Evolutionary conservation across 2,888 invertebrate species (phyloP), one percentile per base, ranked within the genome.

Genomic region (Camponotus fellah): DNA sequence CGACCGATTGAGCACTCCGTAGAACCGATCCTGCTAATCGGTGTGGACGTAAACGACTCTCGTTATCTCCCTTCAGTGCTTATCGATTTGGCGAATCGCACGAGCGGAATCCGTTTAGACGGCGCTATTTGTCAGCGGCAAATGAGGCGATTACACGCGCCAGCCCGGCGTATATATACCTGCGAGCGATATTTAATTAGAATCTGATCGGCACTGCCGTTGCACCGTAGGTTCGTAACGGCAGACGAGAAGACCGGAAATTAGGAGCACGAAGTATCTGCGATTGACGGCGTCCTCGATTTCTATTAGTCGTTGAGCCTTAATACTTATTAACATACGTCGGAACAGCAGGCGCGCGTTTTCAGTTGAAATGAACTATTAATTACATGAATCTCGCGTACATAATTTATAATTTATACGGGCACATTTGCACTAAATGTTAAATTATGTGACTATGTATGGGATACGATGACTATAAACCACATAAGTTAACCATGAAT

Each of bases 81-180:
- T 89, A 91, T 91, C 90, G 91, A 89, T 91, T 88, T 81, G 86
- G 85, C 84, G 89, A 89, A 90, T 91, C 87, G 90, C 85, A 83
- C 86, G 68, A 86, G 85, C 88, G 87, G 84, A 90, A 90, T 91
- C 89, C 91, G 88, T 89, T 91, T 87, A 84, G 86, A 86, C 89
- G 88, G 74, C 82, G 88, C 87, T 90, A 91, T 90, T 90, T 90
- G 89, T 90, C 91, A 90, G 79, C 71, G 53, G 85, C 85, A 88
- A 90, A 91, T 88, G 89, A 90, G 88, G 86, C 89, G 88, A 87
- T 88, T 89, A 86, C 89, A 82, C 74, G 74, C 68, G 76, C 56
- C 66, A 65, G 58, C 58, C 64, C 26, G 43, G 69, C 46, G 34
- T 74, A 80, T 75, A 82, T 64, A 66, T 75, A 76, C 56, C 69